phyloP scores from a whole-genome alignment of 2,888 invertebrate species.

The Amiota communis region DNA sequence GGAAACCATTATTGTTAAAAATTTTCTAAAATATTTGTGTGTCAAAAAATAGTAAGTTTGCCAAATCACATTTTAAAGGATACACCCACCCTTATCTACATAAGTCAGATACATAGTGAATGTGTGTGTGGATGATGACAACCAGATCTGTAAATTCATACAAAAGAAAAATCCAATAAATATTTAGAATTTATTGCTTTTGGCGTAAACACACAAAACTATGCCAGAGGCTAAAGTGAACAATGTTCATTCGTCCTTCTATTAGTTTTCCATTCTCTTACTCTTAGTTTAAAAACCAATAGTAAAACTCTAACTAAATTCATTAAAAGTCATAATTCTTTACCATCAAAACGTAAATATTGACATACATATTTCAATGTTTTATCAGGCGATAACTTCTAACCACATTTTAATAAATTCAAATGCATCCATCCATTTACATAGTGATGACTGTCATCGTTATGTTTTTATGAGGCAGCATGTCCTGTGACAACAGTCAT shows the following conservation, averaged over 20 bases:
- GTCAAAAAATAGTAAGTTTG: background rate
- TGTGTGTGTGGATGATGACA: background rate
- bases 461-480: slow-evolving; percentile 1
- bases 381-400: background rate
- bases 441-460: background rate
- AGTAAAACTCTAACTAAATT: no score
- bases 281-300: background rate
- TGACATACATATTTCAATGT: background rate
- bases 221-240: no score
- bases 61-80: slow-evolving; percentile 18
- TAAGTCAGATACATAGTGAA: background rate
- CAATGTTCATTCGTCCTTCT: background rate
- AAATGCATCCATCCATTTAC: background rate
- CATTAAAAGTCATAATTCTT: background rate
- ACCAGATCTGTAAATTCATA: slow-evolving; percentile 38
- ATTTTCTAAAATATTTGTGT: background rate
- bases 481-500: slow-evolving; percentile 47
- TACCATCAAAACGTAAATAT: background rate
- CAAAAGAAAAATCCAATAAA: slow-evolving; percentile 70
- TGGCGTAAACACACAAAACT: slow-evolving; percentile 48
- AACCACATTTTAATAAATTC: no score
- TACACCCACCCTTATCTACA: slow-evolving; percentile 26
- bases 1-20: slow-evolving; percentile 31
- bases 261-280: background rate
- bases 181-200: slow-evolving; percentile 72